Base-by-base conservation (phyloP, 2,113 vertebrate species). In the Cavia porcellus region DNA sequence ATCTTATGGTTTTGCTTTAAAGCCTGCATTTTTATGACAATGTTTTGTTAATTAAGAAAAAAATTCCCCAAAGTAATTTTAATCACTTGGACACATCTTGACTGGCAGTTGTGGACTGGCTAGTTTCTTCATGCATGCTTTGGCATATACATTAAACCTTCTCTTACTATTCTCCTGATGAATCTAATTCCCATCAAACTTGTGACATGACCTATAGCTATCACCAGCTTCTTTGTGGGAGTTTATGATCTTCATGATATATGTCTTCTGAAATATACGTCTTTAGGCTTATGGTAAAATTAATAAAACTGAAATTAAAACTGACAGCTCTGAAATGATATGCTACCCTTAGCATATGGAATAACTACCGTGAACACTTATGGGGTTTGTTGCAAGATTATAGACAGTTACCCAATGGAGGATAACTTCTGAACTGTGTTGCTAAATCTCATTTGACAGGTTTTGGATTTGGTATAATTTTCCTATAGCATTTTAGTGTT, bases 251-350 rank as follows among this genome's bases (percentile, higher is more conserved):
- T 94, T 92, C 59, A 80, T 98, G 98, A 98, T 98, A 97, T 97
- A 98, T 89, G 96, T 84, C 90, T 92, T 97, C 97, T 98, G 98
- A 98, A 98, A 98, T 98, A 68, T 98, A 98, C 45, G 93, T 98
- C 97, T 97, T 97, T 94, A 97, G 97, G 96, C 97, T 98, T 98
- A 98, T 97, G 97, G 98, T 95, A 98, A 98, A 98, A 98, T 98
- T 98, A 99, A 99, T 99, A 98, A 98, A 98, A 96, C 89, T 9
- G 84, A 98, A 99, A 98, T 99, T 98, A 98, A 98, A 98, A 96
- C 96, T 98, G 98, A 98, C 98, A 99, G 96, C 97, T 98, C 94
- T 98, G 98, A 98, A 98, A 98, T 98, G 0, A 98, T 98, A 97
- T 98, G 97, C 96, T 98, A 97, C 98, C 97, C 98, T 98, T 98